These are phyloP conservation scores for Plecotus auritus DNA, from an alignment of 2,113 vertebrate species.

Conservation along the genomic window DNA sequence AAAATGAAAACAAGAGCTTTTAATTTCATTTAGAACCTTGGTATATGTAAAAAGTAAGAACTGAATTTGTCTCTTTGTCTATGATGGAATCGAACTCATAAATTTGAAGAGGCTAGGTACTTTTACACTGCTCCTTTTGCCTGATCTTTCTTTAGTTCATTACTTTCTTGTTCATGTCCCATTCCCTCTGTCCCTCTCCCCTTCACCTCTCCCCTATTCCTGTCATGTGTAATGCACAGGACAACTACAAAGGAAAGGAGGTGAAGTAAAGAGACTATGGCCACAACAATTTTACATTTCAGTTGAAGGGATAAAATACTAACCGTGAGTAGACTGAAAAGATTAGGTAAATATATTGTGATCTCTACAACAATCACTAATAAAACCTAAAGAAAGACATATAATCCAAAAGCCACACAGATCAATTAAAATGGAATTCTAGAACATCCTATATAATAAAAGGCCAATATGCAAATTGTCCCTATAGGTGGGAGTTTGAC, in stretches of 20 bases:
- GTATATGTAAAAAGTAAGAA: background rate
- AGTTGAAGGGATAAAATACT: background rate
- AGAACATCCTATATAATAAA: background rate
- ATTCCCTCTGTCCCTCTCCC: no score
- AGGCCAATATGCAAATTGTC: no score
- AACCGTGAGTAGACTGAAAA: background rate
- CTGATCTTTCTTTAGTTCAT: background rate
- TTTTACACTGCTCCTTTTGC: background rate
- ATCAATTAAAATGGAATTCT: background rate
- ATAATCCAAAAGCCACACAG: background rate
- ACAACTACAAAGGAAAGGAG: background rate
- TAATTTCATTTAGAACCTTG: slow-evolving; percentile 32
- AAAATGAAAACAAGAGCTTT: slow-evolving; percentile 57
- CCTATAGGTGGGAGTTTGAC: no score
- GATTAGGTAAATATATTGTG: background rate
- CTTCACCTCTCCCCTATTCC: background rate
- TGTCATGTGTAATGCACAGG: background rate
- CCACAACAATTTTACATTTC: background rate
- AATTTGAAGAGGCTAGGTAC: background rate
- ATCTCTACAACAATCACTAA: background rate
- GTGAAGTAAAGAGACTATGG: background rate
- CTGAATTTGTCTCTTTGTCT: background rate
- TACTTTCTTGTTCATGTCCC: background rate
- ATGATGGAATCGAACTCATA: background rate
- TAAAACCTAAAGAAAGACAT: background rate